phyloP scores from a whole-genome alignment of 2,888 invertebrate species.

The Tipula vernalis region DNA sequence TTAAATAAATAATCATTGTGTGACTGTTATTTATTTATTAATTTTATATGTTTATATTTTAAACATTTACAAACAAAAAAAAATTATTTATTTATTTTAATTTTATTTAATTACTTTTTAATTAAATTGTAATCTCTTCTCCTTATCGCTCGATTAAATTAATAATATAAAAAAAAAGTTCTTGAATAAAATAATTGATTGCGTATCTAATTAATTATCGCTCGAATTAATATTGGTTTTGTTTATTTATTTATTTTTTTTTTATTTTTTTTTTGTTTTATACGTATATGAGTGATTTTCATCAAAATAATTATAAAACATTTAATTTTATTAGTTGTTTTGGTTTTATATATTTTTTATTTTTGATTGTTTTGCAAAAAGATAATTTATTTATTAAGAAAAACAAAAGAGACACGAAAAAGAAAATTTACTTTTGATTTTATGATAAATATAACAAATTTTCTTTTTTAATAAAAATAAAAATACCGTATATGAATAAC shows the following conservation, averaged over 20 bases:
- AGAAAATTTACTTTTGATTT: background rate
- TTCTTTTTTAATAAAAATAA: background rate
- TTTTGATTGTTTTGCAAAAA: background rate
- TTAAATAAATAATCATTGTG: background rate
- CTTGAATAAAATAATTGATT: background rate
- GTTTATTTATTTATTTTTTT: background rate
- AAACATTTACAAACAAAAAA: background rate
- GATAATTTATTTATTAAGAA: background rate
- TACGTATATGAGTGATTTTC: background rate
- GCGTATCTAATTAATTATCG: background rate
- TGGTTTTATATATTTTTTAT: background rate
- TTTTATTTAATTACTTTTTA: background rate
- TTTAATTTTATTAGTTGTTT: background rate
- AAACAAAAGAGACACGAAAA: conserved; percentile 4
- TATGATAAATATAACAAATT: background rate
- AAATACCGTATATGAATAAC: background rate
- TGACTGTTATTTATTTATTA: background rate
- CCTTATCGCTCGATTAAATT: background rate
- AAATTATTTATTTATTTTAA: background rate
- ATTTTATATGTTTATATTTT: background rate
- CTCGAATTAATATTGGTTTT: background rate
- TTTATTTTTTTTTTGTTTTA: background rate
- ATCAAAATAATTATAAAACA: background rate
- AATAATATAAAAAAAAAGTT: background rate
- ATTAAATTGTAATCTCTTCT: conserved; percentile 7